Conservation (phyloP, 2,113 vertebrate genomes). For the Psittacula cyanocephala region DNA sequence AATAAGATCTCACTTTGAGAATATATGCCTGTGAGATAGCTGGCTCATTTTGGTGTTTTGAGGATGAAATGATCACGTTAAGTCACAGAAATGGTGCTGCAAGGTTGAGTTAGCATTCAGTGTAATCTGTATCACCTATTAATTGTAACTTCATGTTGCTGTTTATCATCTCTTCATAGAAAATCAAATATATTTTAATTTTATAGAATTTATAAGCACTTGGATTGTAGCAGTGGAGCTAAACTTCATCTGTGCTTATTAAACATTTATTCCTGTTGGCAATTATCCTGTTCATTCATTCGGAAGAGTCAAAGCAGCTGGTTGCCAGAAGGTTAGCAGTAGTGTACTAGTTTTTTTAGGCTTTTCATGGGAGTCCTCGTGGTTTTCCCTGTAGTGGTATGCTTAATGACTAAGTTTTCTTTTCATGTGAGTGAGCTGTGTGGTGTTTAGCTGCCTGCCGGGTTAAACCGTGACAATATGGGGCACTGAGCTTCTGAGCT, state of each 20-base stretch:
- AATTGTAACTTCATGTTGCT: background rate
- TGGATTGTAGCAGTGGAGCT: background rate
- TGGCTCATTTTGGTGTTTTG: background rate
- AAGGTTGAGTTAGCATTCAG: background rate
- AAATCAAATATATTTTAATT: background rate
- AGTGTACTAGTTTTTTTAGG: background rate
- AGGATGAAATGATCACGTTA: background rate
- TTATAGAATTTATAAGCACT: background rate
- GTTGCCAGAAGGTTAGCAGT: constrained; percentile 30
- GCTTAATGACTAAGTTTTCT: background rate
- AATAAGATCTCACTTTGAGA: background rate
- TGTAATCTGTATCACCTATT: background rate
- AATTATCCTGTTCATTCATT: constrained; percentile 24
- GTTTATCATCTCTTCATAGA: background rate
- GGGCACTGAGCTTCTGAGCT: background rate
- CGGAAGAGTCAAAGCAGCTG: constrained; percentile 49
- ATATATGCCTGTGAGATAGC: background rate
- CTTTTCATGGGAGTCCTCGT: background rate
- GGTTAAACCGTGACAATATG: background rate
- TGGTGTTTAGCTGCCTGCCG: background rate
- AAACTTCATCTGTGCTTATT: constrained; percentile 9
- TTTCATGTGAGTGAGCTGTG: background rate
- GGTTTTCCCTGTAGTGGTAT: background rate
- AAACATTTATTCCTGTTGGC: constrained; percentile 39
- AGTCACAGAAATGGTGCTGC: background rate